Conservation (phyloP, 1,140 invertebrate genomes). For the Telenomus remus region DNA sequence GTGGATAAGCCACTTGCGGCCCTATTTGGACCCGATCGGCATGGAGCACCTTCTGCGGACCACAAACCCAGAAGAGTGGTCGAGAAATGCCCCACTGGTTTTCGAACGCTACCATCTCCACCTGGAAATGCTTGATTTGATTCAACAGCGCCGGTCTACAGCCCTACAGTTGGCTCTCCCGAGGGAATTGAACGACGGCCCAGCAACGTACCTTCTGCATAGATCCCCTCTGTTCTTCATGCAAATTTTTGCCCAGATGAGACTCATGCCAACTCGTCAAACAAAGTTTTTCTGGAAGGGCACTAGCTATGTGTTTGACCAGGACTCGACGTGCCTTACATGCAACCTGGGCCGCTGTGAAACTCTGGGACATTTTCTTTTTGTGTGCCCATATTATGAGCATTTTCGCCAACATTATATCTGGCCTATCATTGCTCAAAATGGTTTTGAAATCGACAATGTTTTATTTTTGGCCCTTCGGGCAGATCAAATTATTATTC, state of each 20-base stretch:
- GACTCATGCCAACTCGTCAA: background rate
- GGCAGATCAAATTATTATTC: background rate
- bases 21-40: background rate
- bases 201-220: background rate
- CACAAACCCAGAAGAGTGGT: background rate
- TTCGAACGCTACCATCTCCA: background rate
- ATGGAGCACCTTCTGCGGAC: background rate
- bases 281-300: background rate
- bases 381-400: background rate
- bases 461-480: background rate
- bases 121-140: background rate
- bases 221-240: background rate
- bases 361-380: background rate
- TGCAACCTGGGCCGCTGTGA: background rate
- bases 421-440: background rate
- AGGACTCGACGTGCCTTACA: background rate
- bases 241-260: slow-evolving; percentile 10
- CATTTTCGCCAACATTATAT: background rate
- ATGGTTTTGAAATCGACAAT: background rate
- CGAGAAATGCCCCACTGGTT: background rate
- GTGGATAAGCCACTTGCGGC: slow-evolving; percentile 1
- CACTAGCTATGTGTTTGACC: background rate
- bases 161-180: background rate
- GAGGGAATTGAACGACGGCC: background rate
- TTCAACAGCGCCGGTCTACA: background rate